A percentile compares a stretch with the other conserved stretches of the same genome.
Evolutionary conservation across 2,797 vertebrate species (phyloP).

Genomic region (Sphenodon punctatus): DNA sequence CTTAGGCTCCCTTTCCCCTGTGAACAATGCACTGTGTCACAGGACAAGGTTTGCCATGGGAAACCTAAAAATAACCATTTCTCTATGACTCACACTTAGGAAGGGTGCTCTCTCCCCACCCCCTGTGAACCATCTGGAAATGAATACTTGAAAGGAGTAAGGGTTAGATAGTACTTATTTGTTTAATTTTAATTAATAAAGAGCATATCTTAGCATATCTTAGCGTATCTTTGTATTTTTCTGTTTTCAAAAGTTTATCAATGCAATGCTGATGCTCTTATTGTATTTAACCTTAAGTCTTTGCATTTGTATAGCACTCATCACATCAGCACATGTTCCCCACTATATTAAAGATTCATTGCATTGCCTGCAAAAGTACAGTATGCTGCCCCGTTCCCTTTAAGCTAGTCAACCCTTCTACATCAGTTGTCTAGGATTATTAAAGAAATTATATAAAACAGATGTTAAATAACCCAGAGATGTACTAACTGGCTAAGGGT

Average conservation of each 20-base stretch:
- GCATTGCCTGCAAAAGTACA: constrained; percentile 21
- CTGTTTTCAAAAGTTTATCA: not conserved
- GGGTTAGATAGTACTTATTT: not conserved
- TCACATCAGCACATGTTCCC: not conserved
- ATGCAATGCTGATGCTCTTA: constrained; percentile 9
- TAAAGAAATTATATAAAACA: constrained; percentile 49
- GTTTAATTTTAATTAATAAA: not conserved
- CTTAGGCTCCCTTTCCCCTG: constrained; percentile 62
- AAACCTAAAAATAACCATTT: constrained; percentile 69
- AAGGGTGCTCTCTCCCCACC: constrained; percentile 61
- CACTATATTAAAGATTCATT: constrained; percentile 9
- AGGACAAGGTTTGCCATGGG: constrained; percentile 58
- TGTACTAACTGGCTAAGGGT: constrained; percentile 28
- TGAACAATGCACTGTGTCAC: constrained; percentile 48
- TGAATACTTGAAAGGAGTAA: not conserved
- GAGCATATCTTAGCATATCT: not conserved
- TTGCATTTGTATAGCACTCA: constrained; percentile 12
- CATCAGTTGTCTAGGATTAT: constrained; percentile 34
- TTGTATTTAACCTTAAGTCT: constrained; percentile 20
- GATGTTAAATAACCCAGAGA: constrained; percentile 45
- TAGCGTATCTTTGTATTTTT: not conserved
- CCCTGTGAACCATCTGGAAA: constrained; percentile 50
- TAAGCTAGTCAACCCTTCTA: constrained; percentile 22
- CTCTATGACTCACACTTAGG: constrained; percentile 61
- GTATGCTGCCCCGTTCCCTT: constrained; percentile 39